Percentiles rank a stretch among this genome's conserved stretches.
Conservation (phyloP, 1,140 invertebrate genomes). For the Drosophila pruinosa region DNA sequence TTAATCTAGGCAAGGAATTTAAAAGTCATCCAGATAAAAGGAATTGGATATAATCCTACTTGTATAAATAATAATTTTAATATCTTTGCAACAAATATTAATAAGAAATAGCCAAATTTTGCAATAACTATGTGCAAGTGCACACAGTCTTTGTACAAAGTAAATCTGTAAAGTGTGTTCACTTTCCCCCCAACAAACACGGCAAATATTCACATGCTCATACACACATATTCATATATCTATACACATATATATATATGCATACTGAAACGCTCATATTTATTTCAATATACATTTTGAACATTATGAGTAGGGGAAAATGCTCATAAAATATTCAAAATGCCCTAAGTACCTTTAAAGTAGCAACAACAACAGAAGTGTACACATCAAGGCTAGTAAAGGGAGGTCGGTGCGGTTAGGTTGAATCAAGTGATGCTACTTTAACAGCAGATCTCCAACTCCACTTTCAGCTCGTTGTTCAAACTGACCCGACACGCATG, state of each 20-base stretch:
- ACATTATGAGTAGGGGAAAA: slow-evolving; percentile 60
- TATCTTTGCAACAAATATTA: background rate
- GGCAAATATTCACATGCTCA: background rate
- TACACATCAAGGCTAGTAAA: slow-evolving; percentile 40
- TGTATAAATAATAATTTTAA: background rate
- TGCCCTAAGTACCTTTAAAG: slow-evolving; percentile 74
- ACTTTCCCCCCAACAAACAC: background rate
- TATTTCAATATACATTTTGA: slow-evolving; percentile 69
- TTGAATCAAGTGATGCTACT: background rate
- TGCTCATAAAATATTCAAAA: slow-evolving; percentile 78
- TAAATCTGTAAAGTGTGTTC: background rate
- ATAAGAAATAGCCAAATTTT: background rate
- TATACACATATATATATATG: slow-evolving; percentile 16
- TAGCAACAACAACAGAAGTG: slow-evolving; percentile 56
- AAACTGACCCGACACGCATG: slow-evolving; percentile 66
- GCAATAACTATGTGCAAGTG: background rate
- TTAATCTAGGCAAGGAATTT: no score
- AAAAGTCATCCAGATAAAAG: no score
- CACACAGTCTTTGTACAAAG: background rate
- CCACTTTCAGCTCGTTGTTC: slow-evolving; percentile 37
- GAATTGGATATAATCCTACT: no score
- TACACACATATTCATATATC: background rate
- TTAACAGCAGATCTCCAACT: background rate
- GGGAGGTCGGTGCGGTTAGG: background rate
- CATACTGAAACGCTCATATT: slow-evolving; percentile 48